Evolutionary conservation across 1,140 invertebrate species (phyloP).

Genomic region (Macrosteles quadrilineatus): DNA sequence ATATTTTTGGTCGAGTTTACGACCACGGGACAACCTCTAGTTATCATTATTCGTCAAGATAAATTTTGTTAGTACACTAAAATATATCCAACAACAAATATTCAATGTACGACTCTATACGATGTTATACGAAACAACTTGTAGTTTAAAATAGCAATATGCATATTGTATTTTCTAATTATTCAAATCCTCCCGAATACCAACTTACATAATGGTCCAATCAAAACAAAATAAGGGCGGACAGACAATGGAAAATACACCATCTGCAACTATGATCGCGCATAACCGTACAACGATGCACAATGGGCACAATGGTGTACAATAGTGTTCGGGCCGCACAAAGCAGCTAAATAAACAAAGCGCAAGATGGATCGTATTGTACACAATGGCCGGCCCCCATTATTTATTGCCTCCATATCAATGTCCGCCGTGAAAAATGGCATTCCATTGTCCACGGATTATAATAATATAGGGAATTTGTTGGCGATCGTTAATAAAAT

Average conservation of each 20-base stretch:
- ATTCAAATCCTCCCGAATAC: too few species aligned
- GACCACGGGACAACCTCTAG: too few species aligned
- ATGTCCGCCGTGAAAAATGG: conserved; percentile 21
- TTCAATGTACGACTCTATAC: too few species aligned
- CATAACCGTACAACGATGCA: not conserved
- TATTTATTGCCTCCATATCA: conserved; percentile 23
- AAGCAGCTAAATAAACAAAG: conserved; percentile 18
- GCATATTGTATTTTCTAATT: too few species aligned
- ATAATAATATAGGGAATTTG: conserved; percentile 25
- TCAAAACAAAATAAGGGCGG: conserved; percentile 1
- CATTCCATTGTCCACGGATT: conserved; percentile 23
- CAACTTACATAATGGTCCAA: not conserved
- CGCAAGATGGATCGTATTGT: conserved; percentile 19
- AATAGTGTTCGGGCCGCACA: not conserved
- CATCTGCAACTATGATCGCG: conserved; percentile 20
- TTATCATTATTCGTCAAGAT: too few species aligned
- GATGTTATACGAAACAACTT: too few species aligned
- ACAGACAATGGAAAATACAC: not conserved
- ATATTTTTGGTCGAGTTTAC: too few species aligned
- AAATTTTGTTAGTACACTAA: too few species aligned
- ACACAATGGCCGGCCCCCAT: conserved; percentile 16
- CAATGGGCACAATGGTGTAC: not conserved
- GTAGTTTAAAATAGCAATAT: too few species aligned
- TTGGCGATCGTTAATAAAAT: conserved; percentile 23
- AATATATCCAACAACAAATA: too few species aligned